Evolutionary conservation across 2,113 vertebrate species (phyloP).

Genomic region (Melospiza melodia): DNA sequence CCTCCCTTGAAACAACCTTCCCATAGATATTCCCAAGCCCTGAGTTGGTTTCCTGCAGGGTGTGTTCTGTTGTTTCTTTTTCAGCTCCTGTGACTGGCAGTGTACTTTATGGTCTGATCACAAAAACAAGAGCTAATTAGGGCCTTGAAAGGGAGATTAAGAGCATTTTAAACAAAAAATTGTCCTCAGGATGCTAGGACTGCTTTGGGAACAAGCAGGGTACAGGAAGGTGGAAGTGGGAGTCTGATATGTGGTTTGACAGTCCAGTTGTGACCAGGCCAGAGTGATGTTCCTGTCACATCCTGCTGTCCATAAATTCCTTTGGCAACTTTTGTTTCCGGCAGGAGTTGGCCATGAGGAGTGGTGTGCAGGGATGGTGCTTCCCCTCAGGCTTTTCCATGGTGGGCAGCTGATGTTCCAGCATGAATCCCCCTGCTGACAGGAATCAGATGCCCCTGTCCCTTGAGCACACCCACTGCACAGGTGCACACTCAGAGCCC

Average conservation of each 20-base stretch:
- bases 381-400: slow-evolving; percentile 9
- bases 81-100: background rate
- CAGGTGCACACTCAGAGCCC: background rate
- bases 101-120: accelerated
- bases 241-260: background rate
- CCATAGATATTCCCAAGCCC: background rate
- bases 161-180: too few species aligned
- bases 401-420: background rate
- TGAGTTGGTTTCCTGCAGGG: background rate
- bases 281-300: background rate
- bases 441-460: slow-evolving; percentile 29
- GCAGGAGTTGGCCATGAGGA: background rate
- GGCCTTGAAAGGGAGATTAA: background rate
- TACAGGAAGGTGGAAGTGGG: background rate
- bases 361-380: background rate
- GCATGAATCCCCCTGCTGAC: background rate
- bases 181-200: background rate
- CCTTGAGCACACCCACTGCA: background rate
- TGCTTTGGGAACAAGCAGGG: background rate
- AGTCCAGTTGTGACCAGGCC: background rate
- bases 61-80: background rate
- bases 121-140: background rate
- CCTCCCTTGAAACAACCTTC: background rate
- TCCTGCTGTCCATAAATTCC: background rate
- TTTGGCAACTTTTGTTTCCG: slow-evolving; percentile 36